These are phyloP conservation scores for Nomada goodeniana DNA, from an alignment of 2,888 invertebrate species.

Conservation along the genomic window DNA sequence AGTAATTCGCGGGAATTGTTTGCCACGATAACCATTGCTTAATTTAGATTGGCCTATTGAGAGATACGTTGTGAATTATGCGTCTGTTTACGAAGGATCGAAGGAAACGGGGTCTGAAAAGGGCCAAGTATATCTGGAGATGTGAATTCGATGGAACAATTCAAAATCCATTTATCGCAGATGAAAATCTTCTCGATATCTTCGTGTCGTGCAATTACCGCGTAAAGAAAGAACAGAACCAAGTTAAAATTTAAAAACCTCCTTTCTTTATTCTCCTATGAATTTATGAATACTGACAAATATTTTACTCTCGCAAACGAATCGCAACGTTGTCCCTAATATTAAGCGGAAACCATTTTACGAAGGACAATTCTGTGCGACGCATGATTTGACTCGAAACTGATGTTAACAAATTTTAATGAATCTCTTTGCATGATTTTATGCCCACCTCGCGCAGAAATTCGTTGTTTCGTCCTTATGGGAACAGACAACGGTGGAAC, in stretches of 20 bases:
- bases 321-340: too few species aligned
- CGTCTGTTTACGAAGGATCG: constrained; percentile 69
- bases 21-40: constrained; percentile 19
- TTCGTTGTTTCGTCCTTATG: background rate
- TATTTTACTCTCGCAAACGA: too few species aligned
- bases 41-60: constrained; percentile 39
- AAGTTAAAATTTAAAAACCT: too few species aligned
- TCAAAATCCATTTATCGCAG: constrained; percentile 21
- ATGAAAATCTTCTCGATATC: constrained; percentile 12
- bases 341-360: too few species aligned
- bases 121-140: constrained; percentile 19
- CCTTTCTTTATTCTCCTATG: too few species aligned
- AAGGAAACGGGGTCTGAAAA: background rate
- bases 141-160: constrained; percentile 15
- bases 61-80: constrained; percentile 66
- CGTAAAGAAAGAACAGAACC: too few species aligned
- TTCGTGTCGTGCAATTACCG: background rate
- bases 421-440: background rate
- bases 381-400: too few species aligned
- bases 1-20: background rate
- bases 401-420: background rate
- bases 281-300: too few species aligned
- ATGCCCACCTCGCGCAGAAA: background rate
- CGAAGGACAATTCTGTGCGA: too few species aligned
- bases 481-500: constrained; percentile 6